These are phyloP conservation scores for Agrotis ipsilon DNA, from an alignment of 2,888 invertebrate species.

Conservation along the genomic window DNA sequence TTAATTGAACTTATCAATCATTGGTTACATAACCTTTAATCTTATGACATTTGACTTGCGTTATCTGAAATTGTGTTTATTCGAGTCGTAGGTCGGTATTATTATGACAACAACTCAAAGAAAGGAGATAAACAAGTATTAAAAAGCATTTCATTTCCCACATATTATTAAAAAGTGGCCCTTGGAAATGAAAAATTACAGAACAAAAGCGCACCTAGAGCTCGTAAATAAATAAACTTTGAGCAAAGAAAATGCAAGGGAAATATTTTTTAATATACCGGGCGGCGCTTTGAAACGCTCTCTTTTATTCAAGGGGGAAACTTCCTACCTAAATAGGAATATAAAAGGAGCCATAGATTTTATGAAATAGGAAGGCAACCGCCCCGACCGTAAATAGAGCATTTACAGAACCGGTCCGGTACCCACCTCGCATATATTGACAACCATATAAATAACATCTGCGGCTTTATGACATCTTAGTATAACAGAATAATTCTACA, in stretches of 20 bases:
- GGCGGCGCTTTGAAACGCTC: conserved; percentile 72
- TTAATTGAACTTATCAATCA: conserved; percentile 38
- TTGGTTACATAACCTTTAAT: conserved; percentile 29
- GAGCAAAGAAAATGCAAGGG: conserved; percentile 68
- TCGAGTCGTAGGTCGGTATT: conserved; percentile 16
- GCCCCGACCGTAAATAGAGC: conserved; percentile 59
- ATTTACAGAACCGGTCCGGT: conserved; percentile 54
- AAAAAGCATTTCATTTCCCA: conserved; percentile 26
- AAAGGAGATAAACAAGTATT: conserved; percentile 25
- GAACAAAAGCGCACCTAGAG: conserved; percentile 55
- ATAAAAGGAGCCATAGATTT: conserved; percentile 72
- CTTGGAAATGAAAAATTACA: conserved; percentile 53
- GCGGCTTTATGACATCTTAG: conserved; percentile 33
- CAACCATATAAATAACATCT: conserved; percentile 51
- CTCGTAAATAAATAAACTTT: conserved; percentile 67
- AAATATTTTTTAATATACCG: conserved; percentile 79
- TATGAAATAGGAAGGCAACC: conserved; percentile 65
- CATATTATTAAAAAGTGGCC: conserved; percentile 42
- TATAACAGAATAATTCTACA: conserved; percentile 23
- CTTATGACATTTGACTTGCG: conserved; percentile 31
- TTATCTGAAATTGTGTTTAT: conserved; percentile 32
- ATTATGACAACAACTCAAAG: conserved; percentile 31
- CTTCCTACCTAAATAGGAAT: conserved; percentile 75
- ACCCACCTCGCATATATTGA: conserved; percentile 46
- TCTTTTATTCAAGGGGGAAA: conserved; percentile 76